Evolutionary conservation across 1,140 invertebrate genomes (phyloP).

Genomic region (Papilio aristodemus): DNA sequence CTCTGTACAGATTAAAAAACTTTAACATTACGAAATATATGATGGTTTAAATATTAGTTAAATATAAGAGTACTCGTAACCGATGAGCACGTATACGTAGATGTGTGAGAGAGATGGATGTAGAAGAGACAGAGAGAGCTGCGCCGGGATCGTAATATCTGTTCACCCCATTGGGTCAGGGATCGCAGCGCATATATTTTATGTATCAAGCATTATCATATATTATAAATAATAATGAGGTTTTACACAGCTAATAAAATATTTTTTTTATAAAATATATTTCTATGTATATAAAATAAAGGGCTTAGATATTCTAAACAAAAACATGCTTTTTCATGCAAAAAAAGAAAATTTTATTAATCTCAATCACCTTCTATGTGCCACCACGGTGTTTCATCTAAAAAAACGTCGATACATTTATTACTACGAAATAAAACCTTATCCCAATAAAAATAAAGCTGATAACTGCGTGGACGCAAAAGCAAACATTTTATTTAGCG

Average conservation of each 20-base stretch:
- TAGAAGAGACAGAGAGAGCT: no score
- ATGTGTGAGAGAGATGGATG: no score
- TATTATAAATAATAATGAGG: no score
- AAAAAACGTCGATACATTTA: conserved; percentile 17
- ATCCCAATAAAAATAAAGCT: background rate
- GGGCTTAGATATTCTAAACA: background rate
- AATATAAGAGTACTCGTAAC: no score
- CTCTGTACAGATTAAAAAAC: conserved; percentile 48
- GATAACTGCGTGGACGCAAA: background rate
- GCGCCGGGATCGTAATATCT: no score
- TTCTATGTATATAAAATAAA: background rate
- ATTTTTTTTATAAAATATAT: no score
- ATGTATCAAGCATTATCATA: no score
- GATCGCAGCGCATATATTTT: no score
- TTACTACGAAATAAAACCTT: conserved; percentile 1
- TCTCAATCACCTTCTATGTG: conserved; percentile 66
- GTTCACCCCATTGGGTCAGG: no score
- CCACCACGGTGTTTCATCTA: conserved; percentile 66
- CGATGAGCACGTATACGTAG: no score
- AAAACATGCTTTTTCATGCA: conserved; percentile 39
- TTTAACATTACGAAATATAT: background rate
- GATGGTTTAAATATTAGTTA: no score
- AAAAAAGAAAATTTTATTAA: conserved; percentile 26
- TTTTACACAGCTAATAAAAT: no score
- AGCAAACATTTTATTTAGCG: background rate